Evolutionary conservation across 2,888 invertebrate species (phyloP), one percentile per base, ranked within the genome.

Genomic region (Stenotaenia linearis): DNA sequence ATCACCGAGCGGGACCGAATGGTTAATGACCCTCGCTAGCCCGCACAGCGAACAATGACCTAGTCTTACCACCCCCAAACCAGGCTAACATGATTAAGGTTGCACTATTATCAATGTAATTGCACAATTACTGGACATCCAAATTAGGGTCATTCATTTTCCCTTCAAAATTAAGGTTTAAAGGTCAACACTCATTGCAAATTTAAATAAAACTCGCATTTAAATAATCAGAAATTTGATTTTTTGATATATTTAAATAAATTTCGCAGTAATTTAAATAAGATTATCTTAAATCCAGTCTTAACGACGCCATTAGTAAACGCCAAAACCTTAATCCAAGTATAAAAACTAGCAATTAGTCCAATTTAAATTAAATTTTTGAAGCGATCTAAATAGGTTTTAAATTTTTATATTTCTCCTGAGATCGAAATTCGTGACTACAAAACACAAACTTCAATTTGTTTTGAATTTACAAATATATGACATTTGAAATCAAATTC

Each of bases 111-210:
- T 23, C 28, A 69, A 69, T 69, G 69, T 69, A 69, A 69, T 25
- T 69, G 69, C 69, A 12, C 69, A 28, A 69, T 69, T 69, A 69
- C 69, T 28, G n/a, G 28, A 69, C 69, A 50, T n/a, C 69, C 28
- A 28, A 28, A 69, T 69, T 69, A 69, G 69, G 18, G 69, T 28
- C 23, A 69, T 69, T 28, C 23, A 69, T 69, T 69, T 23, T 25
- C 4, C 10, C 25, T 28, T 23, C 23, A 69, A 69, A 69, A 69
- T 69, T 69, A 69, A 25, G 25, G 9, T 61, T 69, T 23, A 28
- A 69, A 28, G 69, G 69, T 69, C 50, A 50, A 50, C 50, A 18
- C 50, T n/a, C 18, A 7, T 50, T 50, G 5, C 18, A 40, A 40
- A 6, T 10, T 15, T n/a, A 40, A 9, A 15, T 40, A 15, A 40